A percentile compares a stretch with the other conserved stretches of the same genome.
These are phyloP conservation scores for Drymodes brunneopygia DNA, from an alignment of 2,113 vertebrate genomes.

Conservation along the genomic window DNA sequence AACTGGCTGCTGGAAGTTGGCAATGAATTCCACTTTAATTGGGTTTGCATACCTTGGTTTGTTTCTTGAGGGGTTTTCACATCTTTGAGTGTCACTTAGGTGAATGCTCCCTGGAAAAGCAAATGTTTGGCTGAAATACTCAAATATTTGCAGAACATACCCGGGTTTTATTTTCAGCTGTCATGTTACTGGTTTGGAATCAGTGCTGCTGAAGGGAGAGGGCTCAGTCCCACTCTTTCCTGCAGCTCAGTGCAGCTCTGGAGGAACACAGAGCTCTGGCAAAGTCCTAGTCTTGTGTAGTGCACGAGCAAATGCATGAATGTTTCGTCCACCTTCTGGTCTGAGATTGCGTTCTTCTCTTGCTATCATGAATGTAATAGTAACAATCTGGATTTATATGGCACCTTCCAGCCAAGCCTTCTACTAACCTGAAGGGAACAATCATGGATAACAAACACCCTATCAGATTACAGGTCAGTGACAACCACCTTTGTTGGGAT, in stretches of 20 bases:
- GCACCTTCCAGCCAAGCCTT: not conserved
- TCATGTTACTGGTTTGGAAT: not conserved
- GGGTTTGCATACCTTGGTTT: not conserved
- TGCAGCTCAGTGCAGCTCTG: not conserved
- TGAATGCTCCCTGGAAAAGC: not conserved
- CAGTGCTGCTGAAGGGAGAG: not conserved
- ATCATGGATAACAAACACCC: not conserved
- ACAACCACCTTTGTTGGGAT: not conserved
- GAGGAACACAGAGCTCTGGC: not conserved
- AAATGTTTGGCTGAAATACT: not conserved
- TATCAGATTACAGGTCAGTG: not conserved
- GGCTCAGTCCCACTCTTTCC: not conserved
- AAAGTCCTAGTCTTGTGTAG: not conserved
- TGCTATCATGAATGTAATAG: not conserved
- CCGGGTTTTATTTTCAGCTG: not conserved
- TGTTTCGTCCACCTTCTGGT: not conserved
- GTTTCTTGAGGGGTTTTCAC: conserved; percentile 27
- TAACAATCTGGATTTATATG: not conserved
- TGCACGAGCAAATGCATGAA: accelerated
- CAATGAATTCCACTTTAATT: not conserved
- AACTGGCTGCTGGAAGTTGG: not conserved
- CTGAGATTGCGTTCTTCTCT: not conserved
- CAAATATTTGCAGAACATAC: not conserved
- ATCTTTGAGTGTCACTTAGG: not conserved
- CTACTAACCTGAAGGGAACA: not conserved